Base-by-base conservation (phyloP, 2,888 invertebrate genomes). In the Philonicus albiceps region DNA sequence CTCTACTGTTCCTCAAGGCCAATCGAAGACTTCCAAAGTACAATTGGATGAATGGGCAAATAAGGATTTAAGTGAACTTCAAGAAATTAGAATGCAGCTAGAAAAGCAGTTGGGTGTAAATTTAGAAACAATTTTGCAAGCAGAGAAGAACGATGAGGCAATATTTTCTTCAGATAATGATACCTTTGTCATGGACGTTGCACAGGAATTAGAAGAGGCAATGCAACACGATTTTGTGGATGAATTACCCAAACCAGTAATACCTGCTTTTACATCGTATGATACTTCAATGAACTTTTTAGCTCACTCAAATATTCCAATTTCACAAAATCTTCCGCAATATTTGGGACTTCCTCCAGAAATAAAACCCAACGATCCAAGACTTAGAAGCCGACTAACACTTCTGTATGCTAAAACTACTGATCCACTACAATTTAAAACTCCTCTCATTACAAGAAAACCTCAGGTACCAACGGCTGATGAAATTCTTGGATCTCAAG, bases 311-410 rank as follows among this genome's bases (percentile, higher is more conserved):
- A 43, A 74, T 37, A 0, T 31, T n/a, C 53, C 22, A 11, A 40
- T 13, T 11, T 55, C 81, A 34, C 22, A 27, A 2, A 34, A 81
- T 53, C 19, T 81, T 6, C 22, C 64, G 5, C 55, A 30, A 3
- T 55, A 31, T 34, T 64, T 81, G 34, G 81, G 55, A n/a, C 64
- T 81, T 31, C 81, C 81, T 16, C 31, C 30, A 37, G 81, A 53
- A 55, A 81, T 81, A n/a, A 64, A 81, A 5, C 31, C 64, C 5
- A 81, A 81, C 53, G 81, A 81, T 19, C 81, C 81, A 7, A 53
- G 81, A 19, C 55, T 81, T 34, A 34, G 30, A 31, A 81, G 19
- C 19, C 31, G 81, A 19, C n/a, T 81, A 19, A 64, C 30, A 11
- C 7, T 81, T 0, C 34, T 81, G 7, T 81, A 81, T 34, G 49